These are phyloP conservation scores for Parauchenoglanis ngamensis DNA, from an alignment of 2,797 vertebrate species.

Conservation along the genomic window DNA sequence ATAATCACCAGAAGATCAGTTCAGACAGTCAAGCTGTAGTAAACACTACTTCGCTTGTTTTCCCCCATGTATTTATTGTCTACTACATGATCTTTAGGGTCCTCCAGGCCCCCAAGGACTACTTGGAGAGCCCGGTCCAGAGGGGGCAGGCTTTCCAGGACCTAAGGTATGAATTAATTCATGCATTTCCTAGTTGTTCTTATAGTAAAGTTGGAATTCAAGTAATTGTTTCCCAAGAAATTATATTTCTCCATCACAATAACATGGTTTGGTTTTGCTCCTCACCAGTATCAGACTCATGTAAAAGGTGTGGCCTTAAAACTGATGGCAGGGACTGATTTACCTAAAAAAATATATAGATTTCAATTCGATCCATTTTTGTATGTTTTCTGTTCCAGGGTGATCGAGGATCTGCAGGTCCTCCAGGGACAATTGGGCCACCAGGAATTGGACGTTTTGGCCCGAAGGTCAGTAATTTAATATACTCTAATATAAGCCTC, in stretches of 20 bases:
- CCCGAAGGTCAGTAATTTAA: slow-evolving; percentile 73
- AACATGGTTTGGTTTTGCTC: neutral
- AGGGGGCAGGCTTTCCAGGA: slow-evolving; percentile 81
- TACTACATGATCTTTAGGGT: slow-evolving; percentile 69
- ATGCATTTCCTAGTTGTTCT: neutral
- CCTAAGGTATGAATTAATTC: slow-evolving; percentile 74
- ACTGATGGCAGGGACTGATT: neutral
- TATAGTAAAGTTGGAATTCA: neutral
- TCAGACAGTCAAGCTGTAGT: neutral
- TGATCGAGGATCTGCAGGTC: slow-evolving; percentile 76
- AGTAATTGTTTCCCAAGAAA: neutral
- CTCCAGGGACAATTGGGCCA: slow-evolving; percentile 72
- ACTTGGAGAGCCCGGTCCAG: slow-evolving; percentile 77
- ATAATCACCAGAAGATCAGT: neutral
- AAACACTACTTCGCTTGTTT: neutral
- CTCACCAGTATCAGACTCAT: neutral
- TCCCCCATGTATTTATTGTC: neutral
- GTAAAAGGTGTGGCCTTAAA: neutral
- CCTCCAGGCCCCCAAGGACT: slow-evolving; percentile 75
- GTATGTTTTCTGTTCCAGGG: slow-evolving; percentile 71
- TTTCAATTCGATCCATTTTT: neutral
- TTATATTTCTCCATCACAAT: neutral
- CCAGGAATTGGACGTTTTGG: slow-evolving; percentile 73
- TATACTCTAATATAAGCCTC: neutral
- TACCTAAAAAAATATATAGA: neutral